These are phyloP conservation scores for Chrysocyon brachyurus DNA, from an alignment of 2,797 vertebrate genomes.

Conservation along the genomic window DNA sequence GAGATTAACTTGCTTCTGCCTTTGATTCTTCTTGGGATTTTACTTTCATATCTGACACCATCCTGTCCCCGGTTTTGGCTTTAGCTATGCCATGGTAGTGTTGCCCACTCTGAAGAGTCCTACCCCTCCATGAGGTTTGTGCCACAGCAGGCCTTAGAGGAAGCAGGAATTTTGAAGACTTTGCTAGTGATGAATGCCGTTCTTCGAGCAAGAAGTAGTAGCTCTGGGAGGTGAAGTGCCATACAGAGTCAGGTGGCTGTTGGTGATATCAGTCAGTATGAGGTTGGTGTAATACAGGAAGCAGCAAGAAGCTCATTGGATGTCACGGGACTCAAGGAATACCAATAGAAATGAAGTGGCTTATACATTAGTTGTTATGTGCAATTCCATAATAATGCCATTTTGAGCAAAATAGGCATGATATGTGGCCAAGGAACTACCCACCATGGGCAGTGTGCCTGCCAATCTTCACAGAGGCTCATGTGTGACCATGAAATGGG, in stretches of 20 bases:
- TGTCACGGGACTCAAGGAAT: neutral
- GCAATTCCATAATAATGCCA: neutral
- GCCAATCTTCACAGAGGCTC: neutral
- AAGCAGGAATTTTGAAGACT: neutral
- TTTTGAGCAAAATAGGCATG: neutral
- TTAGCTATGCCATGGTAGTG: neutral
- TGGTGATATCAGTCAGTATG: neutral
- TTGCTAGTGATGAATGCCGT: neutral
- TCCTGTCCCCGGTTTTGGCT: neutral
- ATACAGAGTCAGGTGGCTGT: neutral
- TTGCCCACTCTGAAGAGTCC: neutral
- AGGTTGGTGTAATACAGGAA: neutral
- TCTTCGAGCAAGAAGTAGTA: neutral
- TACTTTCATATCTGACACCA: neutral
- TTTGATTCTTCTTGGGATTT: neutral
- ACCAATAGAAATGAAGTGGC: neutral
- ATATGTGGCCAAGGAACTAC: neutral
- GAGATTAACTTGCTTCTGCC: neutral
- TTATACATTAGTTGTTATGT: neutral
- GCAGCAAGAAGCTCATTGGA: neutral
- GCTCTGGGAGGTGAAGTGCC: neutral
- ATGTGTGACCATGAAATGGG: neutral
- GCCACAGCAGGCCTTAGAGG: neutral
- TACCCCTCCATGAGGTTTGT: neutral
- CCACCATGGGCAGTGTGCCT: neutral